These are phyloP conservation scores for mouse (Mus musculus) DNA, from an alignment of 2,113 vertebrate genomes.

Conservation along the genomic window GRCm39 chr10:21875001-21875500, in stretches of 20 bases:
- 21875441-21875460: conserved; percentile 93
- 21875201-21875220: conserved; percentile 86
- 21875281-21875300: conserved; percentile 89
- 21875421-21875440: conserved; percentile 93
- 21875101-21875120: conserved; percentile 92
- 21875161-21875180: conserved; percentile 22
- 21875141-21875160: conserved; percentile 83
- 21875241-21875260: conserved; percentile 84
- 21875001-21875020: conserved; percentile 62
- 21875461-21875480: conserved; percentile 92
- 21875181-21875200: conserved; percentile 16
- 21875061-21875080: conserved; percentile 83
- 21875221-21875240: conserved; percentile 84
- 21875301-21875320: conserved; percentile 92
- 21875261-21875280: conserved; percentile 88
- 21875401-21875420: conserved; percentile 90
- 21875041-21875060: conserved; percentile 76
- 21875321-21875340: conserved; percentile 92
- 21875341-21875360: conserved; percentile 88
- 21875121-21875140: conserved; percentile 89
- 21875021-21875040: conserved; percentile 70
- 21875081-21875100: conserved; percentile 87
- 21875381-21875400: conserved; percentile 88
- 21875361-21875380: conserved; percentile 87
- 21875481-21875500: conserved; percentile 88